phyloP scores from a whole-genome alignment of 2,113 vertebrate genomes.

The Lipophrys pholis region DNA sequence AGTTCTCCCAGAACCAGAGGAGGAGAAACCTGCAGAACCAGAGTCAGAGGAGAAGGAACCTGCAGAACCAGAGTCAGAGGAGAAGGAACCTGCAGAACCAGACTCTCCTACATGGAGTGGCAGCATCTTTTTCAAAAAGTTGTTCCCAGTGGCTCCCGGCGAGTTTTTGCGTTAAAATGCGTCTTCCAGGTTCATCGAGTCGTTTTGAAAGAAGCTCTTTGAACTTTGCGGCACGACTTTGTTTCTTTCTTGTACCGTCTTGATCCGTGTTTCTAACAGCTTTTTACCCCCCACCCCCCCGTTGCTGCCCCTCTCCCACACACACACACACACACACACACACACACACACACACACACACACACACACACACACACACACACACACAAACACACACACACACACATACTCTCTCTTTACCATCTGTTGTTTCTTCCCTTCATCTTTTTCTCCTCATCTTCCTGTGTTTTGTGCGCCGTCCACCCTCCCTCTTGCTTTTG shows the following conservation, averaged over 20 bases:
- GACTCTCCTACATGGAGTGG: too few relatives aligned
- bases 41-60: too few relatives aligned
- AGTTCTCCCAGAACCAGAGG: too few relatives aligned
- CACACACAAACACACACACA: slow-evolving; percentile 3
- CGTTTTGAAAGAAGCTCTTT: too few relatives aligned
- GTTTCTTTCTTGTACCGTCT: slow-evolving; percentile 37
- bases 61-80: too few relatives aligned
- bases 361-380: slow-evolving; percentile 6
- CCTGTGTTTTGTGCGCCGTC: slow-evolving; percentile 83
- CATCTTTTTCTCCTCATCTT: slow-evolving; percentile 82
- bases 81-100: too few relatives aligned
- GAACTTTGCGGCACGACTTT: slow-evolving; percentile 5
- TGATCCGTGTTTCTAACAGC: slow-evolving; percentile 53
- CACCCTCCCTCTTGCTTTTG: slow-evolving; percentile 76
- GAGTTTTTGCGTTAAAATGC: too few relatives aligned
- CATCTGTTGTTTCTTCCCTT: slow-evolving; percentile 79
- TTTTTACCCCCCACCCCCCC: slow-evolving; percentile 44
- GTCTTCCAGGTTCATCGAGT: too few relatives aligned
- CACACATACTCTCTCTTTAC: slow-evolving; percentile 60
- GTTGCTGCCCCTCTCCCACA: slow-evolving; percentile 49
- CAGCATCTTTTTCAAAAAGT: too few relatives aligned
- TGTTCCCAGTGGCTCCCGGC: too few relatives aligned
- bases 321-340: neutral
- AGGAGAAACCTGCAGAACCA: too few relatives aligned
- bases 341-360: neutral